Conservation (phyloP, 2,888 invertebrate species). For the Drosophila percnosoma region DNA sequence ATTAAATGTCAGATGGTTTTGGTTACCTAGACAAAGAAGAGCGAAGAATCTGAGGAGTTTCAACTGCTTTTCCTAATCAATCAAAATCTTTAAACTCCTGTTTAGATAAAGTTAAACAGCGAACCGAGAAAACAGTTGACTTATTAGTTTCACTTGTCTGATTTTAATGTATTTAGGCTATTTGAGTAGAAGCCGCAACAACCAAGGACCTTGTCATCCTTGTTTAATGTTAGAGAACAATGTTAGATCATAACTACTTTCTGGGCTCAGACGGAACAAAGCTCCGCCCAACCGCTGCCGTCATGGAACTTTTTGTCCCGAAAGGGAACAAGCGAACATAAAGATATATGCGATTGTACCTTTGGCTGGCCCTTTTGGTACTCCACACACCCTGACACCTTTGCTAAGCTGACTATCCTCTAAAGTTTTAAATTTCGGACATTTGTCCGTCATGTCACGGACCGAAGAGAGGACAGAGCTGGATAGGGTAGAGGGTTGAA, state of each 20-base stretch:
- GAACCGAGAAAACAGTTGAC: not conserved
- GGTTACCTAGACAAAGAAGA: not conserved
- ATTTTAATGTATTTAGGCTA: not conserved
- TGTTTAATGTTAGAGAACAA: constrained; percentile 45
- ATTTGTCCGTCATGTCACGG: constrained; percentile 74
- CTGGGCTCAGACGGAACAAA: constrained; percentile 26
- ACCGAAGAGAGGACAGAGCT: constrained; percentile 33
- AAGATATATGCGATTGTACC: not conserved
- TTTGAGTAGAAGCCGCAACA: not conserved
- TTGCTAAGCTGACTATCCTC: constrained; percentile 40
- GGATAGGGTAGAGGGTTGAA: constrained; percentile 58
- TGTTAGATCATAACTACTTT: constrained; percentile 69
- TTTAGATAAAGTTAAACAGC: not conserved
- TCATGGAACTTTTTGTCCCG: constrained; percentile 18
- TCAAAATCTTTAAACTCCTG: fast-evolving
- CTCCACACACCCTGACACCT: constrained; percentile 24
- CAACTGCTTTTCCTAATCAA: not conserved
- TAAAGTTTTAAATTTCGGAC: constrained; percentile 81
- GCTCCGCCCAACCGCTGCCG: constrained; percentile 54
- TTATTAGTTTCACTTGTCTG: not conserved
- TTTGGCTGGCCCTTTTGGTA: not conserved
- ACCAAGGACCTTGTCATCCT: constrained; percentile 29
- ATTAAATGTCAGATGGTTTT: not conserved
- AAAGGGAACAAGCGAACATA: not conserved
- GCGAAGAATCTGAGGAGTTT: not conserved